A percentile compares a stretch with the other conserved stretches of the same genome.
Evolutionary conservation across 2,113 vertebrate species (phyloP).

Genomic region (Dicaeum eximium): DNA sequence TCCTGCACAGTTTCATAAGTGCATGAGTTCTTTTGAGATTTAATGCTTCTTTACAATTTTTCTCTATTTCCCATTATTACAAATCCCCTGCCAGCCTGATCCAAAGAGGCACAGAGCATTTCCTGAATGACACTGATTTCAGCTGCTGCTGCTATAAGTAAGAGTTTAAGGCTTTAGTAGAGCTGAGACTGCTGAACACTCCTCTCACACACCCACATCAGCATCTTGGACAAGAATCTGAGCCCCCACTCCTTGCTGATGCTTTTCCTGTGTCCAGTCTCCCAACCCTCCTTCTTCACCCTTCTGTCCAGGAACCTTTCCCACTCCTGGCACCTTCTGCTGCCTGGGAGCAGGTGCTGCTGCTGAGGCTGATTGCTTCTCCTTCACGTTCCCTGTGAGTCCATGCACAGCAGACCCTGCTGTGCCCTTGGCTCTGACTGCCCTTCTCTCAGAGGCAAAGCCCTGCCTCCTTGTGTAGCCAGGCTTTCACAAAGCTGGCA

Average conservation of each 20-base stretch:
- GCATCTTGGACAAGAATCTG: background rate
- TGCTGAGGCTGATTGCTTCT: background rate
- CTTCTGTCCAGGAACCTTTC: background rate
- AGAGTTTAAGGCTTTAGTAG: background rate
- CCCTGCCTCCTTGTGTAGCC: background rate
- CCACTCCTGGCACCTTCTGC: background rate
- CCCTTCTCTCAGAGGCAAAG: background rate
- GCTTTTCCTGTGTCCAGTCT: background rate
- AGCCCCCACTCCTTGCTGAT: background rate
- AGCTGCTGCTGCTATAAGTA: background rate
- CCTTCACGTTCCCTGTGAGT: background rate
- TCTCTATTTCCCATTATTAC: background rate
- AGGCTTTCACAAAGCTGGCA: background rate
- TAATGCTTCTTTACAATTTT: background rate
- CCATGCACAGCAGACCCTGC: background rate
- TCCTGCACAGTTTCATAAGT: background rate
- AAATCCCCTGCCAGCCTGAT: background rate
- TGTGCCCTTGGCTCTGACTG: background rate
- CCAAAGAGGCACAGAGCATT: background rate
- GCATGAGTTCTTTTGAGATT: background rate
- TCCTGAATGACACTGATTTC: background rate
- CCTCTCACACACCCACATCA: background rate
- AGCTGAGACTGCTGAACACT: background rate
- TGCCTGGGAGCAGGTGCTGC: background rate
- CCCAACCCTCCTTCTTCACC: background rate